Percentiles rank a stretch among this genome's conserved stretches.
Evolutionary conservation across 2,888 invertebrate species (phyloP).

Genomic region (Ophonus ardosiacus): DNA sequence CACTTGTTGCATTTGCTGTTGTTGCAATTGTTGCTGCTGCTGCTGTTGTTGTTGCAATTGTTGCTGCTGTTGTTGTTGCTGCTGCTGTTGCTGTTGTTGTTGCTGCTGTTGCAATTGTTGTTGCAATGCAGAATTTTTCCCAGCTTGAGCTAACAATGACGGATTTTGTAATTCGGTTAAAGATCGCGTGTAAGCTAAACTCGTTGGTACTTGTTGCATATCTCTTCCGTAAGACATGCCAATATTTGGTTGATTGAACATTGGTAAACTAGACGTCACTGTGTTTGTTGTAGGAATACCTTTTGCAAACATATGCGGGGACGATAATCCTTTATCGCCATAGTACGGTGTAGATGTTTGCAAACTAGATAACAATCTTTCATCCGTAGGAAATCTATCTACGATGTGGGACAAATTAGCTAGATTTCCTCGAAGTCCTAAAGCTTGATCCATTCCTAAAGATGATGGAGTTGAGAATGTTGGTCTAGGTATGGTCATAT

Average conservation of each 20-base stretch:
- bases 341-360: conserved; percentile 76
- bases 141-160: conserved; percentile 65
- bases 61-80: conserved; percentile 69
- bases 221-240: conserved; percentile 68
- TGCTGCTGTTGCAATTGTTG: conserved; percentile 16
- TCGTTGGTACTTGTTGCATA: conserved; percentile 69
- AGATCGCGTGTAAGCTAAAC: conserved; percentile 70
- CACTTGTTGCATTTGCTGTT: conserved; percentile 67
- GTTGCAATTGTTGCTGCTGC: conserved; percentile 60
- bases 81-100: conserved; percentile 48
- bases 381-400: conserved; percentile 79
- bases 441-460: conserved; percentile 76
- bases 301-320: conserved; percentile 73
- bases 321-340: conserved; percentile 70
- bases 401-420: conserved; percentile 81
- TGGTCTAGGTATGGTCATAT: conserved; percentile 71
- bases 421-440: conserved; percentile 76
- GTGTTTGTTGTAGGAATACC: conserved; percentile 68
- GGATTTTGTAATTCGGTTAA: conserved; percentile 71
- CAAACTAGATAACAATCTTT: conserved; percentile 78
- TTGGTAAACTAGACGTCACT: conserved; percentile 70
- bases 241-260: conserved; percentile 72
- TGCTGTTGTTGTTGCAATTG: conserved; percentile 66
- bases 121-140: conserved; percentile 66
- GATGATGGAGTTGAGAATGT: conserved; percentile 73